Evolutionary conservation across 2,797 vertebrate species (phyloP).

Genomic region (Myotis pilosus): DNA sequence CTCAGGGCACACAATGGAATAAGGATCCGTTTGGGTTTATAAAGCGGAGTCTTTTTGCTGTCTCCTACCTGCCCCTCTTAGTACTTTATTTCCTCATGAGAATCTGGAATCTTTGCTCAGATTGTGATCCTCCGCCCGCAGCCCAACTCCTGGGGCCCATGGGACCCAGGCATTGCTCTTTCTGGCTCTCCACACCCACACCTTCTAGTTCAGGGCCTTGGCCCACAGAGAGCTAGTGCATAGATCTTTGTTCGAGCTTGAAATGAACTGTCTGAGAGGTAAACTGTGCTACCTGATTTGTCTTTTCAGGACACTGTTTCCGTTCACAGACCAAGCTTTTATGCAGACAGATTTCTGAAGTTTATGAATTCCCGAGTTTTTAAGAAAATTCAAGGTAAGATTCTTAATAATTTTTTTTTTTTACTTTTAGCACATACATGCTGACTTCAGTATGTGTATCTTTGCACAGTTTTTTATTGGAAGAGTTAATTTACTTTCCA

Average conservation of each 20-base stretch:
- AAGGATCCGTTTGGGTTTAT: neutral
- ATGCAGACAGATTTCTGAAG: conserved; percentile 97
- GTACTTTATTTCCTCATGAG: neutral
- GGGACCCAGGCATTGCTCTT: neutral
- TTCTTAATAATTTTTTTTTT: neutral
- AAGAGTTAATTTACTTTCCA: conserved; percentile 1
- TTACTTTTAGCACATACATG: neutral
- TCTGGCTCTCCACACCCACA: neutral
- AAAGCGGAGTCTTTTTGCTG: neutral
- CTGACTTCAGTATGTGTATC: neutral
- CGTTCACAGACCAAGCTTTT: conserved; percentile 96
- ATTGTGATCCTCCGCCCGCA: too few relatives aligned
- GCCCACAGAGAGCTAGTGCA: neutral
- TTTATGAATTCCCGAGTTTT: conserved; percentile 98
- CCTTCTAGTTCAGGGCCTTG: neutral
- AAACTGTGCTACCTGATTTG: conserved; percentile 45
- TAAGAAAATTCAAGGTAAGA: conserved; percentile 96
- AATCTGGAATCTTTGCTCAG: neutral
- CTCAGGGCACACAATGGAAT: neutral
- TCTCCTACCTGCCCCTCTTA: neutral
- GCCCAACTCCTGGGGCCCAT: neutral
- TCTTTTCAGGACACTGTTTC: conserved; percentile 94
- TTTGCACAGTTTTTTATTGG: conserved; percentile 22
- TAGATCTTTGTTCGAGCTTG: neutral
- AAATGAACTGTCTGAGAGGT: conserved; percentile 16